phyloP scores from a whole-genome alignment of 1,140 invertebrate species.

The Pseudomyrmex dendroicus region DNA sequence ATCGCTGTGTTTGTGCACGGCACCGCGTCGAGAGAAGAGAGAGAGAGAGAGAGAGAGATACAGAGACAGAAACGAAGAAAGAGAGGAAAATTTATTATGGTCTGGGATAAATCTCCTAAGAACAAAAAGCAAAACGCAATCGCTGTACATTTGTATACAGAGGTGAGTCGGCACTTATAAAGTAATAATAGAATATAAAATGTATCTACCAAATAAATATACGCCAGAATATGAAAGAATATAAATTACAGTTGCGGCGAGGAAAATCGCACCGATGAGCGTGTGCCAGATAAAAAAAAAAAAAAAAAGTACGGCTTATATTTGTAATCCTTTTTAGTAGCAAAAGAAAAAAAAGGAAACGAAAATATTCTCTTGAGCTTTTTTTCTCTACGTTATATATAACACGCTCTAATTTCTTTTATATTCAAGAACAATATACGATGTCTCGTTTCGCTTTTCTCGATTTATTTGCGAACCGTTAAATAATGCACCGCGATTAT shows the following conservation, averaged over 20 bases:
- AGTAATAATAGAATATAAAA: slow-evolving; percentile 53
- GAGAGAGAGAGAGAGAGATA: background rate
- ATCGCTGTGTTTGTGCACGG: slow-evolving; percentile 50
- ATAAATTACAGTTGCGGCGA: slow-evolving; percentile 43
- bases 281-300: background rate
- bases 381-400: background rate
- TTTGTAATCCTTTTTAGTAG: no score
- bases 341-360: no score
- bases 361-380: no score
- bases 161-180: slow-evolving; percentile 57
- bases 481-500: slow-evolving; percentile 42
- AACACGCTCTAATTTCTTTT: no score
- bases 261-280: slow-evolving; percentile 25
- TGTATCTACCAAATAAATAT: slow-evolving; percentile 52
- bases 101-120: slow-evolving; percentile 54
- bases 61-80: slow-evolving; percentile 12
- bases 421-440: background rate
- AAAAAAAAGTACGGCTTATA: background rate
- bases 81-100: slow-evolving; percentile 55
- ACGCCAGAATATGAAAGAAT: slow-evolving; percentile 45
- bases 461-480: slow-evolving; percentile 43
- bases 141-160: slow-evolving; percentile 6
- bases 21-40: slow-evolving; percentile 19
- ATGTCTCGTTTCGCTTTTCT: slow-evolving; percentile 28
- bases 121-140: slow-evolving; percentile 57